phyloP scores from a whole-genome alignment of 2,888 invertebrate species.

The Drosophila mettleri region DNA sequence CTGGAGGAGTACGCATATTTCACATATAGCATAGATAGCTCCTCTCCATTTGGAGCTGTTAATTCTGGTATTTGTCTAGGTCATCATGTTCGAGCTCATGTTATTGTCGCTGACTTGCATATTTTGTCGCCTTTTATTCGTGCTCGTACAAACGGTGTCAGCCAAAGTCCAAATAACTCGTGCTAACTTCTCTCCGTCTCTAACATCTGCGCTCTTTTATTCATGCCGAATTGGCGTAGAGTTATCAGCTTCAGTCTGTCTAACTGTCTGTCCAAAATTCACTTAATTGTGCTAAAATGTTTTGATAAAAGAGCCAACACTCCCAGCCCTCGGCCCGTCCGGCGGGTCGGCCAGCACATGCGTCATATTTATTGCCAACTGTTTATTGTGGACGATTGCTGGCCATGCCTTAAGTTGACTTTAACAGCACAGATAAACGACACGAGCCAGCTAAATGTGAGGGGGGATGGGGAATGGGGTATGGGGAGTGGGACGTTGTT shows the following conservation, averaged over 20 bases:
- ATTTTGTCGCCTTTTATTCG: conserved; percentile 18
- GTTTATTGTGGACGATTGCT: conserved; percentile 47
- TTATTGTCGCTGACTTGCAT: conserved; percentile 38
- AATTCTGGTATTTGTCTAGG: conserved; percentile 57
- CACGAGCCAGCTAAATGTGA: conserved; percentile 26
- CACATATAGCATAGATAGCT: neutral
- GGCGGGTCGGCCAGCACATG: conserved; percentile 35
- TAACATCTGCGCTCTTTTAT: conserved; percentile 27
- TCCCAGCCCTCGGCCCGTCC: neutral
- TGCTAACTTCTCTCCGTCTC: conserved; percentile 22
- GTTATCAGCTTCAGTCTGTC: conserved; percentile 24
- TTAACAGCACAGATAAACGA: conserved; percentile 52
- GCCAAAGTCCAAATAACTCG: conserved; percentile 43
- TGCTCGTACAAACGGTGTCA: conserved; percentile 43
- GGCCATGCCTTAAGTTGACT: conserved; percentile 57
- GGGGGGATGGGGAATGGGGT: no score
- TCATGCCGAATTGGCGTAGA: conserved; percentile 37
- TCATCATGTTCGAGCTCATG: conserved; percentile 39
- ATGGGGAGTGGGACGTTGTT: no score
- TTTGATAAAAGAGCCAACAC: conserved; percentile 51
- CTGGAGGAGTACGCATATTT: neutral
- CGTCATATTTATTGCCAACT: conserved; percentile 55
- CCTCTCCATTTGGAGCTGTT: conserved; percentile 43
- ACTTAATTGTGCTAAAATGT: conserved; percentile 72
- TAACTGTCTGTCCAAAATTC: conserved; percentile 45